Evolutionary conservation across 2,113 vertebrate species (phyloP), one percentile per base, ranked within the genome.

Genomic region (Pitta sordida): DNA sequence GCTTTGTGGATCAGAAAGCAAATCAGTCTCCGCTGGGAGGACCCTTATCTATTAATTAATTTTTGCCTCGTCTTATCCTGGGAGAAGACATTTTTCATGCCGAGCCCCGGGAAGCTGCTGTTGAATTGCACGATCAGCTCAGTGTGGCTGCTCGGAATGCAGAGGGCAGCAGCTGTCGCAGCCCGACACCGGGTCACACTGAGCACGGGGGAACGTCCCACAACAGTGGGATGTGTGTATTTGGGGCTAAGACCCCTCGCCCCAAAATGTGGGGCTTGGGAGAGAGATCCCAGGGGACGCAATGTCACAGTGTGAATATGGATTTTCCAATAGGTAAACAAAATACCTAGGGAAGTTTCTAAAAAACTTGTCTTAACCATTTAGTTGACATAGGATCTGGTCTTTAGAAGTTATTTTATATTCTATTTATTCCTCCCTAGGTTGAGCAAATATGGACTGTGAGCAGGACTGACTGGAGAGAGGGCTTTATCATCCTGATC

Each of bases 31-130:
- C 51, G 16, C 63, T 24, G 59, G 69, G 78, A 94, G 73, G 32
- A 83, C 67, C 59, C 63, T 94, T 94, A 94, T 96, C 95, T 95
- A 32, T 67, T 94, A 91, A 94, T 96, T 96, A 90, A 67, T 90
- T 92, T n/a, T 85, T 90, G 30, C 62, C 62, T 73, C 36, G 5
- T 71, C 62, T 76, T 41, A 59, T 87, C 67, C 75, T 32, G 12
- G 73, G 55, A 93, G 69, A 68, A 87, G 86, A 26, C 52, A 36
- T 67, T 85, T 80, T 63, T 95, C 46, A 14, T 12, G 74, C 41
- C 41, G 53, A 77, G 56, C 41, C 39, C 11, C 2, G 1, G 82
- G 46, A 41, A 73, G 49, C 3, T 62, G 92, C 7, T 51, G 67
- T 13, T 52, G 78, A 43, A 73, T 29, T 39, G 65, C 37, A 4